A percentile compares a stretch with the other conserved stretches of the same genome.
phyloP scores from a whole-genome alignment of 2,888 invertebrate species.

The Drosophila cyrtoloma region DNA sequence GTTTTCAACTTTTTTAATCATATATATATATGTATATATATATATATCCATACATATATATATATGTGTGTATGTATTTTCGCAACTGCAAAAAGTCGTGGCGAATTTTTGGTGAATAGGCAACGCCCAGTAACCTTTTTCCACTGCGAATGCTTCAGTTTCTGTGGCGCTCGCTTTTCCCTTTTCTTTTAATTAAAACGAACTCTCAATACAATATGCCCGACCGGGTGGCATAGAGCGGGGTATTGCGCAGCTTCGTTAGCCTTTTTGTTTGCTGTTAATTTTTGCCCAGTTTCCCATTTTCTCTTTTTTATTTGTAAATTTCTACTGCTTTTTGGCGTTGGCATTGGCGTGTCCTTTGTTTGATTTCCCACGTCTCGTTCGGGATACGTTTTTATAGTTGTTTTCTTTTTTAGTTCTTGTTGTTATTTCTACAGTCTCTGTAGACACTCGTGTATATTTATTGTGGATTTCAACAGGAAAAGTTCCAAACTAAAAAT shows the following conservation, averaged over 20 bases:
- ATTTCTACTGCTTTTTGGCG: slow-evolving; percentile 23
- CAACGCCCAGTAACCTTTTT: slow-evolving; percentile 64
- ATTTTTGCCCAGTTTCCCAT: slow-evolving; percentile 53
- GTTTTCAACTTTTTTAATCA: slow-evolving; percentile 78
- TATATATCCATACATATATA: not conserved
- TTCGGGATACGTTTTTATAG: slow-evolving; percentile 52
- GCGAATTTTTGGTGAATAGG: slow-evolving; percentile 44
- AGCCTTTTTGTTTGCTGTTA: slow-evolving; percentile 74
- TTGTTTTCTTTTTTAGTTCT: slow-evolving; percentile 23
- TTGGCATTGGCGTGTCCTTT: slow-evolving; percentile 61
- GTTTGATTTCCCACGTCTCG: slow-evolving; percentile 74
- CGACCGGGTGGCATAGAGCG: slow-evolving; percentile 25
- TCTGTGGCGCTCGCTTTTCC: slow-evolving; percentile 37
- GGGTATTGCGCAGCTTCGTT: slow-evolving; percentile 41
- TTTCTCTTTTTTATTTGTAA: slow-evolving; percentile 26
- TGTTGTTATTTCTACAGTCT: slow-evolving; percentile 45
- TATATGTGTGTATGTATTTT: slow-evolving; percentile 14
- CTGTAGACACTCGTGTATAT: slow-evolving; percentile 65
- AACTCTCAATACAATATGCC: slow-evolving; percentile 80
- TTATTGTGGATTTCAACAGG: slow-evolving; percentile 68
- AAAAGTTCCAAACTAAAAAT: slow-evolving; percentile 77
- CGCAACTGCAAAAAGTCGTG: slow-evolving; percentile 41
- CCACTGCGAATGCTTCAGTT: slow-evolving; percentile 20
- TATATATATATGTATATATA: slow-evolving; percentile 58
- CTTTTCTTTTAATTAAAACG: slow-evolving; percentile 77